phyloP scores from a whole-genome alignment of 92 coral and sea anemone genomes.

The Phenganax subtilis region DNA sequence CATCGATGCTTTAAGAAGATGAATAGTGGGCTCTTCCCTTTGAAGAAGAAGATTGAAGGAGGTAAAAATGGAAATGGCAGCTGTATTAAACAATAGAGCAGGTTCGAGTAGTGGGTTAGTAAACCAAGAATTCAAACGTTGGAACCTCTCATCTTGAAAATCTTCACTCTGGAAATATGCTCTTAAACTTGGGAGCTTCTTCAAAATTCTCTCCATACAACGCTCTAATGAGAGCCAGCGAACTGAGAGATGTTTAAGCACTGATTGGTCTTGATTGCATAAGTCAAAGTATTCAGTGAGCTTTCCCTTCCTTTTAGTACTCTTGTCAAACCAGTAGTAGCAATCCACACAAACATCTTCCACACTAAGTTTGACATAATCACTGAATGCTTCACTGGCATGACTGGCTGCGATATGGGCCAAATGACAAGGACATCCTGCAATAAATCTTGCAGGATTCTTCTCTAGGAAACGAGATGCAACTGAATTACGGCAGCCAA shows the following conservation, averaged over 20 bases:
- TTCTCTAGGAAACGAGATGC: conserved; percentile 41
- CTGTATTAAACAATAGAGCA: conserved; percentile 21
- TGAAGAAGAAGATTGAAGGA: conserved; percentile 12
- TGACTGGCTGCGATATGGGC: conserved; percentile 41
- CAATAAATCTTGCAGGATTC: conserved; percentile 27
- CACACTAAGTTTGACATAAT: background rate
- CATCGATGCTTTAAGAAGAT: conserved; percentile 13
- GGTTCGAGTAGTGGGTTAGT: conserved; percentile 6
- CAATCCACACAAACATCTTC: conserved; percentile 29
- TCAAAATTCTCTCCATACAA: conserved; percentile 2
- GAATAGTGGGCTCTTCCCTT: conserved; percentile 25
- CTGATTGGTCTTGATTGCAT: conserved; percentile 1
- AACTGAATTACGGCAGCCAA: conserved; percentile 43
- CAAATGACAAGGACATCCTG: conserved; percentile 49
- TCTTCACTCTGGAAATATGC: background rate
- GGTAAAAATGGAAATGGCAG: conserved; percentile 27
- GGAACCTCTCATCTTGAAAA: background rate
- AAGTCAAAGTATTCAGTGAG: conserved; percentile 4
- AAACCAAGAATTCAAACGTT: background rate
- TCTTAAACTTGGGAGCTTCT: conserved; percentile 6
- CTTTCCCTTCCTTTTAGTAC: background rate
- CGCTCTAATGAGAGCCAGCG: conserved; percentile 14
- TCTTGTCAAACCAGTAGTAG: conserved; percentile 1
- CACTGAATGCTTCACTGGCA: conserved; percentile 40
- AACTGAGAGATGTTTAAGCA: background rate